Evolutionary conservation across 2,888 invertebrate species (phyloP), one percentile per base, ranked within the genome.

Genomic region (Drosophila basisetae): DNA sequence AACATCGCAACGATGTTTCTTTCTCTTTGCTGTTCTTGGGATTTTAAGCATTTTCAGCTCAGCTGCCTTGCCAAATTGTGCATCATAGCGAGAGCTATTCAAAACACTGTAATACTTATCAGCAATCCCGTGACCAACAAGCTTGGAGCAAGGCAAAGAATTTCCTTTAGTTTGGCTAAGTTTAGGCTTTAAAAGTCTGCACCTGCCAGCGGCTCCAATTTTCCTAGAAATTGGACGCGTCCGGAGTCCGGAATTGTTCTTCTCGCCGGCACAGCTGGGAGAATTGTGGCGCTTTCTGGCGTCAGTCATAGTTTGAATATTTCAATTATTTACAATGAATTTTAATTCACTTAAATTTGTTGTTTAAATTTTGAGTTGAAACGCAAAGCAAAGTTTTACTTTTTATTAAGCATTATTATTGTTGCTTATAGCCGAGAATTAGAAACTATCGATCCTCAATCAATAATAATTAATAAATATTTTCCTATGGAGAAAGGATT

Each of bases 301-400:
- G 37, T 31, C 33, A 4, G 54, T 37, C 76, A 76, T 74, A 5
- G 35, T 28, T 30, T 5, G 4, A n/a, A 28, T 35, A 18, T 10
- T 25, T 1, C 37, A 33, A 50, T 55, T n/a, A 25, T 25, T 47
- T 1, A 61, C 35, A 53, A 61, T 16, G 22, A 58, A 22, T 61
- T 61, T 37, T 11, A 63, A 37, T 39, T 56, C 25, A 25, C 47
- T 11, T 28, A 10, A 43, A 65, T 59, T 59, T 65, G 10, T 30
- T 68, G 41, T 22, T 28, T 7, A 2, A 50, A 61, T 50, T 73
- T 73, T 65, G 76, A 67, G 35, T 33, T 62, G 6, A 59, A 64
- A 75, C 54, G 13, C 80, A 49, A 54, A 28, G 37, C 41, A 56
- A 39, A 4, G n/a, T 18, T 50, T n/a, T 31, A 25, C 18, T 3